phyloP scores from a whole-genome alignment of 2,797 vertebrate genomes.

The Allobates femoralis region DNA sequence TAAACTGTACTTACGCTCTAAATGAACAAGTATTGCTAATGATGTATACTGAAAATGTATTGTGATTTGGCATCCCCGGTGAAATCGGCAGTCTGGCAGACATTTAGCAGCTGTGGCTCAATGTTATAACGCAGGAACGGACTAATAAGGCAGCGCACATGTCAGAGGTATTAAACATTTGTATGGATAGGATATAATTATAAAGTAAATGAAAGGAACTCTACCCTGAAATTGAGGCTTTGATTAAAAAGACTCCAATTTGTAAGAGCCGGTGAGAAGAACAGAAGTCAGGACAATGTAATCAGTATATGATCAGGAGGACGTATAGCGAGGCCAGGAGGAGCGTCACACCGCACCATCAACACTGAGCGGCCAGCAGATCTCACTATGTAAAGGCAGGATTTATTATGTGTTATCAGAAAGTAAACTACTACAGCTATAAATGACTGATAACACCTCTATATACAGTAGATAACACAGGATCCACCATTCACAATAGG shows the following conservation, averaged over 20 bases:
- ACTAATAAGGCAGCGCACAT: constrained; percentile 6
- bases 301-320: neutral
- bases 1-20: constrained; percentile 18
- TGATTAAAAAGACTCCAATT: neutral
- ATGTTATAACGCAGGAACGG: constrained; percentile 8
- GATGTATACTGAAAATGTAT: constrained; percentile 1
- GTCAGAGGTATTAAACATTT: neutral
- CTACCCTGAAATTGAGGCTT: neutral
- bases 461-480: too few relatives aligned
- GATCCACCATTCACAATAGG: too few relatives aligned
- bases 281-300: neutral
- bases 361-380: too few relatives aligned
- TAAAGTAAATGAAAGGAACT: constrained; percentile 13
- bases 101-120: constrained; percentile 26
- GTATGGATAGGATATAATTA: constrained; percentile 2
- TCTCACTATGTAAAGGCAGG: too few relatives aligned
- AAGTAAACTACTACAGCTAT: too few relatives aligned
- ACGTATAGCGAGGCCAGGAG: too few relatives aligned
- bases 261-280: neutral
- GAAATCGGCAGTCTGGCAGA: constrained; percentile 32
- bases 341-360: too few relatives aligned
- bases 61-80: constrained; percentile 25
- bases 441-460: too few relatives aligned
- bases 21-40: constrained; percentile 38
- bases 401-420: too few relatives aligned